phyloP scores from a whole-genome alignment of 53 echinoderm and acorn worm genomes.

The Hippasteria phrygiana region DNA sequence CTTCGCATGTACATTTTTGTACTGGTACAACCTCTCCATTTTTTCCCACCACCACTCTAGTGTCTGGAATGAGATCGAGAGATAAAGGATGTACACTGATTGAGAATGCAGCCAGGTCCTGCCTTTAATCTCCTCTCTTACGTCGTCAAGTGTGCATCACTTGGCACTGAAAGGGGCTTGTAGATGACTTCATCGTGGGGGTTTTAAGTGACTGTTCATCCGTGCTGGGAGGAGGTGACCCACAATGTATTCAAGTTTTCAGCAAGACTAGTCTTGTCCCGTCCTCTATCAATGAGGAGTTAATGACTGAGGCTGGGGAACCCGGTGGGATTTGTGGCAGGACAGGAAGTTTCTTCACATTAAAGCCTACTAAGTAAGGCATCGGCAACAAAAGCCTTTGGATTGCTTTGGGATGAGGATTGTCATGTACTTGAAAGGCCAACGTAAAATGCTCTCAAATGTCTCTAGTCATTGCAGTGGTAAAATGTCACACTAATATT shows the following conservation, averaged over 20 bases:
- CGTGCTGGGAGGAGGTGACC: background rate
- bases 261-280: background rate
- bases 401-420: background rate
- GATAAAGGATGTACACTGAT: background rate
- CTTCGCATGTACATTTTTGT: conserved; percentile 4
- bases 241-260: background rate
- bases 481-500: no score
- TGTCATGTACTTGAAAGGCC: background rate
- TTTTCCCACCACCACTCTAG: background rate
- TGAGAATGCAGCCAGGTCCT: background rate
- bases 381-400: background rate
- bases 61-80: background rate
- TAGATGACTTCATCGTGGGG: conserved; percentile 18
- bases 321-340: background rate
- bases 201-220: conserved; percentile 38
- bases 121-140: conserved; percentile 30
- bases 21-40: background rate
- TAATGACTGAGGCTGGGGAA: background rate
- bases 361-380: background rate
- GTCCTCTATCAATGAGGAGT: conserved; percentile 15
- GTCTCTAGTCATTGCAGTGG: no score
- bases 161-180: conserved; percentile 10
- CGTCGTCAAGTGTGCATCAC: conserved; percentile 44
- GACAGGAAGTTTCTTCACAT: background rate
- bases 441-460: no score